Base-by-base conservation (phyloP, 2,113 vertebrate genomes). In the Clarias batrachus region DNA sequence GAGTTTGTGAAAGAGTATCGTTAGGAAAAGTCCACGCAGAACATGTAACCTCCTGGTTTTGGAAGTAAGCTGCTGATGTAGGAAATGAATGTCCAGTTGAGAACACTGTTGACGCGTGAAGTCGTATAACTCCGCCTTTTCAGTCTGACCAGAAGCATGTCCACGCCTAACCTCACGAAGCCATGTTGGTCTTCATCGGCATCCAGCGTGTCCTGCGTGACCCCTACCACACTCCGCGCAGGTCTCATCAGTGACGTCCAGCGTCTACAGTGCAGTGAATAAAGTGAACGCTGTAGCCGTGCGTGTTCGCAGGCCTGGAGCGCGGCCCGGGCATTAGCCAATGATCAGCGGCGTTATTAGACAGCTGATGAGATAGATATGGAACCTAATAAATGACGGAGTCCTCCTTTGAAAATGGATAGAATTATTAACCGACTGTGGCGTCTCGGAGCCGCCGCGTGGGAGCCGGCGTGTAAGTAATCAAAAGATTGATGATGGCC, bases 401-500 rank as follows among this genome's bases (percentile, higher is more conserved):
- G 87, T 86, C 86, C 85, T 86, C 87, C 77, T 76, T 48, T 89
- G 86, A 89, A 90, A 89, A 91, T 89, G 89, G 90, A 91, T 90
- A 85, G 91, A 90, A 89, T 92, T 90, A 92, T 91, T 89, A 89
- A 90, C 65, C 87, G 81, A 76, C 87, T 85, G 89, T 89, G 87
- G 87, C 91, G 62, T 89, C 87, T 86, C 66, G 59, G 86, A 77
- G 88, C 80, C 59, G 90, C 74, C 87, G 87, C 88, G 85, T 90
- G 85, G 84, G 88, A 88, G 91, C 88, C 90, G 88, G 83, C 89
- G 86, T 92, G 81, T 88, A 89, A 91, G 90, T 89, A 85, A 92
- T 92, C 91, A 92, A 85, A 92, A 93, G 92, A 94, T 92, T 89
- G 91, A 93, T 93, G 92, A 92, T 77, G 89, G 89, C 74, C 90